Evolutionary conservation across 2,888 invertebrate genomes (phyloP), one percentile per base, ranked within the genome.

Genomic region (Scaptomyza cyrtandrae): DNA sequence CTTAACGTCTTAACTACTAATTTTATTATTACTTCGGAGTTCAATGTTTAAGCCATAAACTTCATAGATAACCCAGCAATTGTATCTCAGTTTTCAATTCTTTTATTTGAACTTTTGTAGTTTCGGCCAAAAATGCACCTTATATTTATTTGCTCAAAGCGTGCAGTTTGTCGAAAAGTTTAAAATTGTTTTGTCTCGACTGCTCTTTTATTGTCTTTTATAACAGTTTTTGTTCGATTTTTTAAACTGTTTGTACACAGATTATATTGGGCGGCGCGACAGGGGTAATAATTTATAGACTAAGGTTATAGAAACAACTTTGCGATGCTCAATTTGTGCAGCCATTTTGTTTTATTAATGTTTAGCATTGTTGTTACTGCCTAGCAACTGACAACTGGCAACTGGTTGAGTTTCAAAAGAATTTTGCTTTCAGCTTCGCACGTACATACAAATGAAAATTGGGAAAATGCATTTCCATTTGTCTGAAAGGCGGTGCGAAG

Each of bases 221-320:
- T 33, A n/a, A 6, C 3, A 39, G 54, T 62, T 59, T 64, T 53
- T 48, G 46, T 37, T 10, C 44, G 71, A 71, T 67, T 87, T 75
- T 77, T 77, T 79, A 75, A 75, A 74, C 71, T 66, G 68, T 19
- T 53, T 69, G 77, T 44, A 53, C 69, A 67, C 68, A 50, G 45
- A 62, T 69, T 67, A 76, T 71, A 55, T 49, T 35, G 31, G n/a
- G 19, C 1, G 7, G 16, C n/a, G 16, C 10, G 41, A 10, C 1
- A 10, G 48, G 27, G 37, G 44, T 71, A 65, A 82, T 73, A 80
- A 88, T 83, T 88, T 83, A 80, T 86, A 71, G 61, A 62, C 72
- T 62, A 67, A 19, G 2, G 48, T 63, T 77, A 62, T 69, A 48
- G 64, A 29, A 65, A 78, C 54, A 64, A 60, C 46, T 68, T 60